Conservation (phyloP, 2,797 vertebrate genomes). For the Microctenopoma lineatum region DNA sequence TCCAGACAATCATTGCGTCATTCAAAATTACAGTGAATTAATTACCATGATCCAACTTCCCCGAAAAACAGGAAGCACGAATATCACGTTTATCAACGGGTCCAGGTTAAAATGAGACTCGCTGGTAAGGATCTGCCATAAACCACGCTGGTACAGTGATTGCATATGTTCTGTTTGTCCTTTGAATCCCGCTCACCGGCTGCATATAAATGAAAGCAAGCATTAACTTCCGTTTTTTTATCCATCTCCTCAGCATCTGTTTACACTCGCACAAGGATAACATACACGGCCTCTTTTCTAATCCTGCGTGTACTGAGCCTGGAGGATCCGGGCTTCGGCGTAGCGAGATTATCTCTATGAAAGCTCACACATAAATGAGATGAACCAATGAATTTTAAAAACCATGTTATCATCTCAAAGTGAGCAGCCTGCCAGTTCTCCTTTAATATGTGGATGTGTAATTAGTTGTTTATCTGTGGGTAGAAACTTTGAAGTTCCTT, state of each 20-base stretch:
- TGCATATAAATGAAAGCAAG: conserved; percentile 11
- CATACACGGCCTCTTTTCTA: conserved; percentile 13
- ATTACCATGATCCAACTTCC: neutral
- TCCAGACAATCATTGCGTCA: neutral
- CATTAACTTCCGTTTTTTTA: conserved; percentile 29
- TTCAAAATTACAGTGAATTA: neutral
- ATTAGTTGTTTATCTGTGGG: conserved; percentile 25
- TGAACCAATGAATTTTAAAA: conserved; percentile 14
- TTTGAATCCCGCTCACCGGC: neutral
- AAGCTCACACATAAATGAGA: conserved; percentile 10
- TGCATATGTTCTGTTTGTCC: conserved; percentile 2
- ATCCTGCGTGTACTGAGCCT: conserved; percentile 32
- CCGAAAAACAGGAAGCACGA: neutral
- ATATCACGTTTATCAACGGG: neutral
- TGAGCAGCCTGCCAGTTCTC: neutral
- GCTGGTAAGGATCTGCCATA: neutral
- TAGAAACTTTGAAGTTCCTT: conserved; percentile 12
- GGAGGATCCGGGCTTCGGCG: conserved; percentile 17
- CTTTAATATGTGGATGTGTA: conserved; percentile 7
- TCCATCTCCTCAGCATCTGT: conserved; percentile 31
- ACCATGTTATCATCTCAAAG: neutral
- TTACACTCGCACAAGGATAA: conserved; percentile 21
- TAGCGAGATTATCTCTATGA: conserved; percentile 43
- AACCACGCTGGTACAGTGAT: neutral
- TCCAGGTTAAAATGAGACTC: neutral